Evolutionary conservation across 2,888 invertebrate species (phyloP), one percentile per base, ranked within the genome.

Genomic region (Oligia fasciuncula): DNA sequence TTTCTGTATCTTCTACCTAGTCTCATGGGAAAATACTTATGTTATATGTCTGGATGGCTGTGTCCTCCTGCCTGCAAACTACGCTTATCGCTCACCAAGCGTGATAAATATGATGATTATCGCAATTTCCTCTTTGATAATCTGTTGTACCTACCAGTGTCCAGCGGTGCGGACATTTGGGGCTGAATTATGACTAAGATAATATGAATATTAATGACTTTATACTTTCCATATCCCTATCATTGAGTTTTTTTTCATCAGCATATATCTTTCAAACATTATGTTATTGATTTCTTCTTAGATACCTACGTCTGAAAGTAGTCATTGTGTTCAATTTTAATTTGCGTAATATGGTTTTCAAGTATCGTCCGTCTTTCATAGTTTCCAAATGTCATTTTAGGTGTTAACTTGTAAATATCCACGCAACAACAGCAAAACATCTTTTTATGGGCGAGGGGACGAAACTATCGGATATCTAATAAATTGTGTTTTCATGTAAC

Each of bases 401-500:
- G 17, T n/a, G 1, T n/a, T 13, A 66, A 23, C 35, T 8, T 13
- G 17, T 23, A 4, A 17, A 66, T 40, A 17, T 60, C 9, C 11
- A 63, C 40, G 40, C 11, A 35, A 19, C 8, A 2, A 54, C n/a
- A 46, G 19, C 13, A 11, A 66, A 67, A 57, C 57, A 29, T 57
- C 6, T 23, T n/a, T 63, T 46, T 77, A n/a, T 29, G 23, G 19
- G 29, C 19, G 60, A 54, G 62, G 66, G 54, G 40, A 62, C 62
- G 29, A 80, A 62, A 54, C 60, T 71, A 71, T 49, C 46, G 23
- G n/a, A 4, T 35, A 35, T 35, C 35, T 35, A 70, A 81, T 70
- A 81, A 85, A 85, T 85, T 81, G 46, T 66, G 23, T 65, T 81
- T 73, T 62, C 73, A 80, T 65, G 60, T 73, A 65, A 69, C 73